Evolutionary conservation across 2,888 invertebrate species (phyloP).

Genomic region (Melieria crassipennis): DNA sequence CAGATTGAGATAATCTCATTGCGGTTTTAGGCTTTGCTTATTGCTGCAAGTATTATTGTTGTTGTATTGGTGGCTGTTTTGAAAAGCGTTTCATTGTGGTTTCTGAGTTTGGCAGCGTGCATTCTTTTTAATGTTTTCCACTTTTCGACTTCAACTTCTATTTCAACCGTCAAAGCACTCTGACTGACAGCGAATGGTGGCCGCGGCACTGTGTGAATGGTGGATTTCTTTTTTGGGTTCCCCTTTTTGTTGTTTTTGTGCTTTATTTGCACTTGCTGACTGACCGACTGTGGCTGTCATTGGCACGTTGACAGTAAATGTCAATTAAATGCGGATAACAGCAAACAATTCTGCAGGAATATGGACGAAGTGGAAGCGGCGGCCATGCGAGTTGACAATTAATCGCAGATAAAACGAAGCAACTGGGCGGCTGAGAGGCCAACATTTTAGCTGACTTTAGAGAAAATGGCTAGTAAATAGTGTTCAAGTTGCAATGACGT

Average conservation of each 20-base stretch:
- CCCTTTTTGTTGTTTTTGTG: background rate
- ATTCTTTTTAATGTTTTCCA: conserved; percentile 18
- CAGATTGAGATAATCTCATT: conserved; percentile 35
- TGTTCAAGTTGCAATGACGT: too few species aligned
- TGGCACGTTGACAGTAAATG: conserved; percentile 34
- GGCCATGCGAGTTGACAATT: too few species aligned
- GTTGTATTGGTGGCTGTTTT: conserved; percentile 7
- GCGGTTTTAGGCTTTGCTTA: conserved; percentile 45
- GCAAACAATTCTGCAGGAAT: conserved; percentile 22
- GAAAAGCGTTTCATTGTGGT: conserved; percentile 25
- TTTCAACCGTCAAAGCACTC: conserved; percentile 5
- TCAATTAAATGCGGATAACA: conserved; percentile 31
- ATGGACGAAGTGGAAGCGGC: background rate
- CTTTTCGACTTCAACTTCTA: conserved; percentile 20
- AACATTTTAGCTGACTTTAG: too few species aligned
- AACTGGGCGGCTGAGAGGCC: too few species aligned
- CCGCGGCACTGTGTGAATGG: background rate
- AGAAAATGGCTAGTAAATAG: too few species aligned
- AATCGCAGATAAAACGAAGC: too few species aligned
- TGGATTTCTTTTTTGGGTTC: background rate
- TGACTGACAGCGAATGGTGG: conserved; percentile 27
- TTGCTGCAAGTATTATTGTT: conserved; percentile 37
- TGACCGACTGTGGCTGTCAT: conserved; percentile 12
- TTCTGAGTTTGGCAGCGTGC: conserved; percentile 4
- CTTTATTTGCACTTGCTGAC: background rate